Evolutionary conservation across 2,888 invertebrate species (phyloP).

Genomic region (Cotesia congregata): DNA sequence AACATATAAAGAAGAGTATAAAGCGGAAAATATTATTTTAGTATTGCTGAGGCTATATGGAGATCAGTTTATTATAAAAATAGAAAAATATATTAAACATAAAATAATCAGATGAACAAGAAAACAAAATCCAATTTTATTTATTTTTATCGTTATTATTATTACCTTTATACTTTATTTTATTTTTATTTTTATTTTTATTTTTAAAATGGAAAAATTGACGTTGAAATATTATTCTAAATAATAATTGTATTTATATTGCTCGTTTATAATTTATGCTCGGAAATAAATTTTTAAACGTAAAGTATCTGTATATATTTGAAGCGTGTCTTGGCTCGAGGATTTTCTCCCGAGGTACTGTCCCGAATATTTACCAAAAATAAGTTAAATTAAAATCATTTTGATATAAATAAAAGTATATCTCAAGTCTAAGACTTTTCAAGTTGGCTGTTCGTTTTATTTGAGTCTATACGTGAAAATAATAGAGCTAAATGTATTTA

Average conservation of each 20-base stretch:
- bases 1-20: not conserved
- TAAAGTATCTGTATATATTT: constrained; percentile 15
- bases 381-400: constrained; percentile 25
- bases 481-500: constrained; percentile 25
- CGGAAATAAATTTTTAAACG: not conserved
- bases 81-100: not conserved
- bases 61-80: not conserved
- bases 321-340: constrained; percentile 39
- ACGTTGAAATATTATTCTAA: not conserved
- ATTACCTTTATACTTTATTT: not conserved
- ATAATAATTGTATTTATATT: not conserved
- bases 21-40: not conserved
- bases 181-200: not conserved
- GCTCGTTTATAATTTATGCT: not conserved
- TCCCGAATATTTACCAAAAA: constrained; percentile 51
- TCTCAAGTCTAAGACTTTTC: constrained; percentile 21
- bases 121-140: not conserved
- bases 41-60: not conserved
- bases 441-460: constrained; percentile 19
- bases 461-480: constrained; percentile 17
- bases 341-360: constrained; percentile 50
- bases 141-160: not conserved
- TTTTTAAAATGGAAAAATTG: not conserved
- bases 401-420: no score
- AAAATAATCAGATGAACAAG: not conserved